Percentiles rank a stretch among this genome's conserved stretches.
Evolutionary conservation across 2,797 vertebrate species (phyloP).

Genomic region (Pangasius sanitwongsei): DNA sequence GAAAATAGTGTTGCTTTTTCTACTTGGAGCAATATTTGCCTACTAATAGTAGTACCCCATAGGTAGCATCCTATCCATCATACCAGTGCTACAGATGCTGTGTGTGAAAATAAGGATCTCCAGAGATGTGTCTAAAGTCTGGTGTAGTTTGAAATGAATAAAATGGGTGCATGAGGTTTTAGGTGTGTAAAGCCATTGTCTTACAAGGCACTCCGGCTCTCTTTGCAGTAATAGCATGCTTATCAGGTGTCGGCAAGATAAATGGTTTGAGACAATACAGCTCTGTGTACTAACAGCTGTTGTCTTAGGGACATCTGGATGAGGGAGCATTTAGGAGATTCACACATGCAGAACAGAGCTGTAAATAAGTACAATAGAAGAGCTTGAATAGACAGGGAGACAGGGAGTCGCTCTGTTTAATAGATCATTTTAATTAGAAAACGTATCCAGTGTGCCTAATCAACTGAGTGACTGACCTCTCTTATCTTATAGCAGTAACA

Average conservation of each 20-base stretch:
- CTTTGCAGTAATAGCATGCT: conserved; percentile 21
- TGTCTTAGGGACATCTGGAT: conserved; percentile 19
- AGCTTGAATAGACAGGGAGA: not conserved
- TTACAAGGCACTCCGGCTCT: not conserved
- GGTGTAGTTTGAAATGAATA: not conserved
- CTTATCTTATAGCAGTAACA: not conserved
- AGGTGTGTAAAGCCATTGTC: conserved; percentile 14
- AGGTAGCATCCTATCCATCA: not conserved
- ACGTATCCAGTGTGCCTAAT: not conserved
- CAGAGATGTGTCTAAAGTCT: not conserved
- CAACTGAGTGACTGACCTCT: conserved; percentile 5
- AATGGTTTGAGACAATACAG: conserved; percentile 33
- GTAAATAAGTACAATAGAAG: not conserved
- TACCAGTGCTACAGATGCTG: not conserved
- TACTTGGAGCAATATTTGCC: not conserved
- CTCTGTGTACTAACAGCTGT: conserved; percentile 26
- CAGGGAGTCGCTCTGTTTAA: not conserved
- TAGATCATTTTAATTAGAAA: conserved; percentile 11
- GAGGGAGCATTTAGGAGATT: conserved; percentile 13
- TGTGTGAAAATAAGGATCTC: not conserved
- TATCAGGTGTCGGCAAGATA: conserved; percentile 33
- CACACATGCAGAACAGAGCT: conserved; percentile 15
- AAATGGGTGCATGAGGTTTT: not conserved
- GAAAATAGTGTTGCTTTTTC: not conserved
- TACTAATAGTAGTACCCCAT: not conserved